phyloP scores from a whole-genome alignment of 2,888 invertebrate genomes.

The Syrphus vitripennis region DNA sequence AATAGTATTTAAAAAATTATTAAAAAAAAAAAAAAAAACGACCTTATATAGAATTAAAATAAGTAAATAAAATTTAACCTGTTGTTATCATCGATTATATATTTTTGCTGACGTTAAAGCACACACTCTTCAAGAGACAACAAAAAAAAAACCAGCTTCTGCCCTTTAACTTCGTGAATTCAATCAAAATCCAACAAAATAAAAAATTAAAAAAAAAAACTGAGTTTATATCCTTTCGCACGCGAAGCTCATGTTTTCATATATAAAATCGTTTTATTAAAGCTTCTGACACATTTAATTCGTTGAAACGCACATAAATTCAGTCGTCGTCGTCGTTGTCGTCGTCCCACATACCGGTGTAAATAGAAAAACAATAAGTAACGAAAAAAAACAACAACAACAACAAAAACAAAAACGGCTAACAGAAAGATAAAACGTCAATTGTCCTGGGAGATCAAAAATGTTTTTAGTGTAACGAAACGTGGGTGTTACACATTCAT shows the following conservation, averaged over 20 bases:
- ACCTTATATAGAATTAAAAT: constrained; percentile 34
- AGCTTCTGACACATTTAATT: constrained; percentile 35
- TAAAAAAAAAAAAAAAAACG: not conserved
- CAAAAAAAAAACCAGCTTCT: not conserved
- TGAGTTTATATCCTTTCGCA: not conserved
- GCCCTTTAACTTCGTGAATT: constrained; percentile 14
- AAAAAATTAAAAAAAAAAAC: not conserved
- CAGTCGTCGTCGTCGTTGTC: not conserved
- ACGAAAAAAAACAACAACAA: not conserved
- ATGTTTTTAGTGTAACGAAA: not conserved
- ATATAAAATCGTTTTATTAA: constrained; percentile 8
- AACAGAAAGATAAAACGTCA: not conserved
- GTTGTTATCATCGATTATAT: constrained; percentile 65
- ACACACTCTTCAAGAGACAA: constrained; percentile 29
- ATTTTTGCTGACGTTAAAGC: constrained; percentile 41
- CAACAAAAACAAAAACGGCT: not conserved
- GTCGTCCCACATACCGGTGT: constrained; percentile 8
- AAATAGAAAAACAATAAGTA: constrained; percentile 1
- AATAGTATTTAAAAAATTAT: not conserved
- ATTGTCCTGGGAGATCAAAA: constrained; percentile 10
- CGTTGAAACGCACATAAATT: constrained; percentile 22
- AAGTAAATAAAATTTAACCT: constrained; percentile 49
- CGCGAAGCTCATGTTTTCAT: not conserved
- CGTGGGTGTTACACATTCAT: constrained; percentile 32
- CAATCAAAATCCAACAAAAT: not conserved